These are phyloP conservation scores for Scolopax mira DNA, from an alignment of 2,113 vertebrate species.

Conservation along the genomic window DNA sequence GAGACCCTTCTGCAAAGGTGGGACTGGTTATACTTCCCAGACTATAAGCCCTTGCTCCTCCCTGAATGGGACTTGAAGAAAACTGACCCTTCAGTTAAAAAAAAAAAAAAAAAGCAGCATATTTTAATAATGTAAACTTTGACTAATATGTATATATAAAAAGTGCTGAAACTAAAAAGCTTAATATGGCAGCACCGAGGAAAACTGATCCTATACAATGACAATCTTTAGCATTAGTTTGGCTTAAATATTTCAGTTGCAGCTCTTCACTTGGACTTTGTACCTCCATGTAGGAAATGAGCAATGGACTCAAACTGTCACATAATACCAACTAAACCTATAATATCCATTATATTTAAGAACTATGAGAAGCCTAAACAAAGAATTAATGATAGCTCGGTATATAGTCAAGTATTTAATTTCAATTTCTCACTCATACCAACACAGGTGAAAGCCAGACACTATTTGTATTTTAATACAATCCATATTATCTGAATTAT, in stretches of 20 bases:
- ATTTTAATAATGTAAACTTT: not conserved
- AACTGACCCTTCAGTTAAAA: conserved; percentile 83
- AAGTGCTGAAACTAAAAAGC: not conserved
- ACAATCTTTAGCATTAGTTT: not conserved
- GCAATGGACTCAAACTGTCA: not conserved
- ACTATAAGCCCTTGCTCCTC: conserved; percentile 82
- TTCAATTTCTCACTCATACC: not conserved
- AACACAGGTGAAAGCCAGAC: not conserved
- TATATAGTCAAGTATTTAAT: not conserved
- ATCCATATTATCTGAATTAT: not conserved
- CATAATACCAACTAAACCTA: not conserved
- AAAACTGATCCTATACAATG: not conserved
- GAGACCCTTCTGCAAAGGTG: conserved; percentile 77
- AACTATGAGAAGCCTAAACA: not conserved
- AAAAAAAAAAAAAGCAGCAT: too few species aligned
- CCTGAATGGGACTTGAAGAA: conserved; percentile 94
- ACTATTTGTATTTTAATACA: not conserved
- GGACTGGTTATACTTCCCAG: conserved; percentile 88
- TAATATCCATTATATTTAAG: not conserved
- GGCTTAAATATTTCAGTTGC: not conserved
- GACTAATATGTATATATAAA: not conserved
- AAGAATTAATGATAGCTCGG: not conserved
- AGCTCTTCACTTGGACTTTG: not conserved
- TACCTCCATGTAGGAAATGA: not conserved
- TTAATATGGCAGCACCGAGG: not conserved